Evolutionary conservation across 2,797 vertebrate genomes (phyloP).

Genomic region (Oceanodroma leucorhoa): DNA sequence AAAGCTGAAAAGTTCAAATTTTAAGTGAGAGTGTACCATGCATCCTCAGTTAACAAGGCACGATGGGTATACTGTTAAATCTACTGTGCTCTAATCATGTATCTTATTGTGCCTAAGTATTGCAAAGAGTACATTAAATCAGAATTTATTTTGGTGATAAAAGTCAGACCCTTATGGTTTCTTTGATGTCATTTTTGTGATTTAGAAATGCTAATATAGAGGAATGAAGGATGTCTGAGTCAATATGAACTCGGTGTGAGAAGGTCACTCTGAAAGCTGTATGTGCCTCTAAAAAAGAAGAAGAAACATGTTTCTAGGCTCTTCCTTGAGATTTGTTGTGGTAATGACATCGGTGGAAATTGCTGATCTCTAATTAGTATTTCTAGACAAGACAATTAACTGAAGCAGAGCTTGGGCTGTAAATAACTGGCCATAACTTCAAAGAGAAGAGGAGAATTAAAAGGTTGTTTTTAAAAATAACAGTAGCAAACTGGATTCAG

Average conservation of each 20-base stretch:
- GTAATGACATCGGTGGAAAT: background rate
- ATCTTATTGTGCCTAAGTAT: background rate
- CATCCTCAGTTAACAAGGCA: slow-evolving; percentile 30
- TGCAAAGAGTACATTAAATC: background rate
- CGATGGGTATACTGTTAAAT: background rate
- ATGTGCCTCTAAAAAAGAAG: background rate
- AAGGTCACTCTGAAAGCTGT: background rate
- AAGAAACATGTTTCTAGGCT: background rate
- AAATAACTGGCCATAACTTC: background rate
- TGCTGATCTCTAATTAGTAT: slow-evolving; percentile 4
- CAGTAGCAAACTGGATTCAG: background rate
- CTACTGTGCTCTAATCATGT: background rate
- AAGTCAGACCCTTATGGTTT: background rate
- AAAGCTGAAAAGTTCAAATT: slow-evolving; percentile 10
- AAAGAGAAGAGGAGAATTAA: background rate
- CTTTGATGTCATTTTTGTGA: slow-evolving; percentile 8
- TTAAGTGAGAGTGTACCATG: background rate
- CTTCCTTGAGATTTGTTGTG: background rate
- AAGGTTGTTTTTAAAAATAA: background rate
- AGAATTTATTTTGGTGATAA: slow-evolving; percentile 37
- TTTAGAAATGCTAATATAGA: background rate
- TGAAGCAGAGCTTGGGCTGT: background rate
- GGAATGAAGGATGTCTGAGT: background rate
- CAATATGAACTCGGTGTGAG: background rate
- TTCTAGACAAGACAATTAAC: background rate